phyloP scores from a whole-genome alignment of 2,888 invertebrate genomes.

The Ceraclea dissimilis region DNA sequence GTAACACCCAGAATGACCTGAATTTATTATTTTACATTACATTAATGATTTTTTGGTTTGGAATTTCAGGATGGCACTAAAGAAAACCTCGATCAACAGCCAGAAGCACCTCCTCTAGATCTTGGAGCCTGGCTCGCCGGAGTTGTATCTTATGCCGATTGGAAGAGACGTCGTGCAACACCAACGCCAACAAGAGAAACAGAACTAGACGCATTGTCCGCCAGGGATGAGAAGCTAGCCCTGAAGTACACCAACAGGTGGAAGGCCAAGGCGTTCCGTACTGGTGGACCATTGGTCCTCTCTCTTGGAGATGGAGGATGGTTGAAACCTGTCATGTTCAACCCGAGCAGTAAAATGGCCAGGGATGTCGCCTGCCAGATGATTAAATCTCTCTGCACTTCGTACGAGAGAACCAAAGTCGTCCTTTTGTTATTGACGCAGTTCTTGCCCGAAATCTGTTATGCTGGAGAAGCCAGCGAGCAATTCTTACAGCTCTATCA shows the following conservation, averaged over 20 bases:
- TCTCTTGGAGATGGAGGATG: slow-evolving; percentile 67
- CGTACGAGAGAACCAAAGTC: slow-evolving; percentile 46
- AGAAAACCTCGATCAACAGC: background rate
- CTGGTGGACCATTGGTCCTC: slow-evolving; percentile 47
- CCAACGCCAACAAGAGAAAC: slow-evolving; percentile 25
- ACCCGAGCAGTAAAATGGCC: slow-evolving; percentile 81
- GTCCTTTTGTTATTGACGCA: slow-evolving; percentile 81
- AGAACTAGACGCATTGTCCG: slow-evolving; percentile 19
- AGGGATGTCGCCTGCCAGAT: slow-evolving; percentile 85
- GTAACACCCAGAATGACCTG: too few species aligned
- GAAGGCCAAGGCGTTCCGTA: slow-evolving; percentile 32
- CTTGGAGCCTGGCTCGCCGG: slow-evolving; percentile 49
- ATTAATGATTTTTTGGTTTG: background rate
- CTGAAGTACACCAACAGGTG: slow-evolving; percentile 41
- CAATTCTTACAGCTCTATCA: slow-evolving; percentile 87
- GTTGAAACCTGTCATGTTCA: slow-evolving; percentile 89
- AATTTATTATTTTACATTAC: background rate
- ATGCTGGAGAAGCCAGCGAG: slow-evolving; percentile 84
- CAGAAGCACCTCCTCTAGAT: slow-evolving; percentile 39
- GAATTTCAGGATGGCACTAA: slow-evolving; percentile 10
- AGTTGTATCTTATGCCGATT: slow-evolving; percentile 37
- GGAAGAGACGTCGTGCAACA: slow-evolving; percentile 39
- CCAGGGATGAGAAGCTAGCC: slow-evolving; percentile 32
- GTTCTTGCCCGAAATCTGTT: slow-evolving; percentile 78
- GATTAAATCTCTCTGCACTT: slow-evolving; percentile 72